phyloP scores from a whole-genome alignment of 2,113 vertebrate genomes.

The Strix aluco region DNA sequence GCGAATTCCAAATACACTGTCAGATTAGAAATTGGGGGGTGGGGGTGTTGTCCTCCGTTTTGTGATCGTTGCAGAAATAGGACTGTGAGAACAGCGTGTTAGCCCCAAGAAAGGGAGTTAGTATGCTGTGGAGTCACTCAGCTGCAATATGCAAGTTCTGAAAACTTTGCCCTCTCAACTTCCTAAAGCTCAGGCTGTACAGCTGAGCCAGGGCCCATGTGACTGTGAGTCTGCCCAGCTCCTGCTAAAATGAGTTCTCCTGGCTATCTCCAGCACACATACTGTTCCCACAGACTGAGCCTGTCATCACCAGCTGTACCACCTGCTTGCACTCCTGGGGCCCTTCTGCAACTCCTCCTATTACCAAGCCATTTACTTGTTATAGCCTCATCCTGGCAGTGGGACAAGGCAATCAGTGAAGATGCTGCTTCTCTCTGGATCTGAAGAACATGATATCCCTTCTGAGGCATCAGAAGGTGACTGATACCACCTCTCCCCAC shows the following conservation, averaged over 20 bases:
- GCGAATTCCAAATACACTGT: background rate
- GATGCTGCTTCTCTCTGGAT: background rate
- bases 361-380: background rate
- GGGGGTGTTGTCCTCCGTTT: background rate
- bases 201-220: constrained; percentile 41
- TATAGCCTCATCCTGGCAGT: constrained; percentile 1
- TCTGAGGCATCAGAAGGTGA: background rate
- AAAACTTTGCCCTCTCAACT: background rate
- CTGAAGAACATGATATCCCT: background rate
- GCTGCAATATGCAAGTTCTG: background rate
- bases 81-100: background rate
- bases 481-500: background rate
- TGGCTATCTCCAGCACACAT: constrained; percentile 48
- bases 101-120: background rate
- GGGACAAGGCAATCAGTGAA: background rate
- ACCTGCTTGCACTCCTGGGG: constrained; percentile 26
- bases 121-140: background rate
- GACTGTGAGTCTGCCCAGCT: constrained; percentile 16
- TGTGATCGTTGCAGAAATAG: background rate
- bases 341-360: constrained; percentile 17
- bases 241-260: constrained; percentile 46
- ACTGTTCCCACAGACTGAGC: constrained; percentile 15
- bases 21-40: background rate
- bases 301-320: constrained; percentile 46
- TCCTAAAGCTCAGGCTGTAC: background rate